Conservation (phyloP, 1,140 invertebrate species). For the Hypsibius dujardini region DNA sequence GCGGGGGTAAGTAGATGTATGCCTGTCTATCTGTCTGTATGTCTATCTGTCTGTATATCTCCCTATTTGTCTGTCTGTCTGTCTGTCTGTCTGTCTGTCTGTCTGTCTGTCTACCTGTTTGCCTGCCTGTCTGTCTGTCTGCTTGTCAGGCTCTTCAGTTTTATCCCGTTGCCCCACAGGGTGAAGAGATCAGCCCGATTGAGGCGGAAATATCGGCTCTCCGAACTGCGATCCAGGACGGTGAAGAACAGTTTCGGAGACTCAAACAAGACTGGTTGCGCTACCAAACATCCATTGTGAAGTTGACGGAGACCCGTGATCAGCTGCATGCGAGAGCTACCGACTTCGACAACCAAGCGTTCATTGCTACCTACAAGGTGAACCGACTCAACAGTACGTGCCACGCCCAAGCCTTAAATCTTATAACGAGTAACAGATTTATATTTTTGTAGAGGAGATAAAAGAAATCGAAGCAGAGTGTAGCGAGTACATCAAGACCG, state of each 20-base stretch:
- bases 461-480: background rate
- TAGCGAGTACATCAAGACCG: conserved; percentile 9
- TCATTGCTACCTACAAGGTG: conserved; percentile 11
- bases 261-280: conserved; percentile 10
- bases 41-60: background rate
- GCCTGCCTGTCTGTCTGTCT: background rate
- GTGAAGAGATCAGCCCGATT: conserved; percentile 3
- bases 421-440: too few species aligned
- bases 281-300: background rate
- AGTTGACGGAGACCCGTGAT: background rate
- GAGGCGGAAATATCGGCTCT: background rate
- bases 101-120: background rate
- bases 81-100: background rate
- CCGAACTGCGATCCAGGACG: background rate
- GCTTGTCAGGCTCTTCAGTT: background rate
- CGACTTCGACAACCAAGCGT: conserved; percentile 13
- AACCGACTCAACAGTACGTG: conserved; percentile 11
- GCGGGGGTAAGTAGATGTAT: background rate
- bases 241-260: conserved; percentile 12
- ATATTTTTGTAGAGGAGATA: conserved; percentile 2
- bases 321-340: background rate
- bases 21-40: too few species aligned
- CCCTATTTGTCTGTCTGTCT: background rate
- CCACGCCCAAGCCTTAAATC: background rate
- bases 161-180: background rate